Evolutionary conservation across 2,113 vertebrate species (phyloP).

Genomic region (Eclectus roratus): DNA sequence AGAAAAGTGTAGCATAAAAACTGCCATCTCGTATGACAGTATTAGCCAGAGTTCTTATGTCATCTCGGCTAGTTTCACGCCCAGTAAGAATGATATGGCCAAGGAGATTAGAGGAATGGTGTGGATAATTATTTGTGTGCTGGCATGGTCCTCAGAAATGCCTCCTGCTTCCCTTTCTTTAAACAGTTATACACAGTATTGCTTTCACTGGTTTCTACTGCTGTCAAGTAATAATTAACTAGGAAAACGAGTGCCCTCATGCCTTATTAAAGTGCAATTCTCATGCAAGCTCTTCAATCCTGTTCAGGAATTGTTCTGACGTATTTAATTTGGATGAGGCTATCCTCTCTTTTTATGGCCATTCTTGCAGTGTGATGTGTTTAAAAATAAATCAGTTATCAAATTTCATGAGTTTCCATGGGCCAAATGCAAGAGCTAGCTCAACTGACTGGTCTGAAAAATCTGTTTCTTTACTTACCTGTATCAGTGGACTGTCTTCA

Average conservation of each 20-base stretch:
- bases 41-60: background rate
- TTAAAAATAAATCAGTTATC: background rate
- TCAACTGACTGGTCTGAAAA: background rate
- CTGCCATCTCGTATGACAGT: background rate
- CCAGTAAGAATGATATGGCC: background rate
- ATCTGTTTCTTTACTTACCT: background rate
- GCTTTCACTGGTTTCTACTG: background rate
- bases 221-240: background rate
- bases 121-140: background rate
- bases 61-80: background rate
- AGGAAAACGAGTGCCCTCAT: background rate
- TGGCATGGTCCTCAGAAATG: background rate
- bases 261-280: background rate
- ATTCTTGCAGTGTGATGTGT: background rate
- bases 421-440: background rate
- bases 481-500: background rate
- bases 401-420: background rate
- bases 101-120: background rate
- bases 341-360: background rate
- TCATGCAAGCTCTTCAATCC: background rate
- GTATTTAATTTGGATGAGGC: background rate
- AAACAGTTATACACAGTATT: background rate
- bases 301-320: background rate
- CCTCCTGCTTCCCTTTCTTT: background rate
- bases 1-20: background rate